Evolutionary conservation across 1,140 invertebrate species (phyloP).

Genomic region (Agrilus planipennis): DNA sequence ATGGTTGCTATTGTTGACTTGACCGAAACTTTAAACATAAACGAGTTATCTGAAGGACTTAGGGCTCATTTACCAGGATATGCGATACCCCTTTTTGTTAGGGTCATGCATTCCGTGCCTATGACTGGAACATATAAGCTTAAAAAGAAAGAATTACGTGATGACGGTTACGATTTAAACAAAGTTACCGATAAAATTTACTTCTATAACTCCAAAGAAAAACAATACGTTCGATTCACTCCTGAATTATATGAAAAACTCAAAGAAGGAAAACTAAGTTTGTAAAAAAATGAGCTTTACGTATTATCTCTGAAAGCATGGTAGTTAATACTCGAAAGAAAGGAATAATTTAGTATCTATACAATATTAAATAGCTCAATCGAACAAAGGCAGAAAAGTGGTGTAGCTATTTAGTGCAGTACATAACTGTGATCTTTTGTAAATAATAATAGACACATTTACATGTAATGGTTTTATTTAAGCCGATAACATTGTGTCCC

Average conservation of each 20-base stretch:
- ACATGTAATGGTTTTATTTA: too few relatives aligned
- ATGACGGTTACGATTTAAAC: conserved; percentile 60
- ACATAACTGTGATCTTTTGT: too few relatives aligned
- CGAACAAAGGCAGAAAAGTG: too few relatives aligned
- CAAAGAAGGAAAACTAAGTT: background rate
- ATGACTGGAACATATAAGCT: conserved; percentile 88
- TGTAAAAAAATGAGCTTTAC: conserved; percentile 4
- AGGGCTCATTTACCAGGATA: conserved; percentile 65
- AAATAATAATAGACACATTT: too few relatives aligned
- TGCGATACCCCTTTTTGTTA: conserved; percentile 80
- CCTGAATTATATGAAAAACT: background rate
- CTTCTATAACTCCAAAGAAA: conserved; percentile 52
- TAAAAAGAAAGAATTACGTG: conserved; percentile 71
- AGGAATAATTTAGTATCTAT: too few relatives aligned
- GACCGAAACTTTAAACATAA: conserved; percentile 51
- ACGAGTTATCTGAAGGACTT: conserved; percentile 48
- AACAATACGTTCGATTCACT: conserved; percentile 47
- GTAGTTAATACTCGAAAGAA: too few relatives aligned
- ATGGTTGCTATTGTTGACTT: conserved; percentile 89
- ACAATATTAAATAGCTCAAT: too few relatives aligned
- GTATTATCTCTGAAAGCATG: too few relatives aligned
- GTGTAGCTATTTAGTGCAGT: too few relatives aligned
- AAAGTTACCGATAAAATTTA: conserved; percentile 64
- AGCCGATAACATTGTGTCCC: too few relatives aligned
- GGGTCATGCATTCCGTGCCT: conserved; percentile 65